Evolutionary conservation across 1,140 invertebrate genomes (phyloP).

Genomic region (Maconellicoccus hirsutus): DNA sequence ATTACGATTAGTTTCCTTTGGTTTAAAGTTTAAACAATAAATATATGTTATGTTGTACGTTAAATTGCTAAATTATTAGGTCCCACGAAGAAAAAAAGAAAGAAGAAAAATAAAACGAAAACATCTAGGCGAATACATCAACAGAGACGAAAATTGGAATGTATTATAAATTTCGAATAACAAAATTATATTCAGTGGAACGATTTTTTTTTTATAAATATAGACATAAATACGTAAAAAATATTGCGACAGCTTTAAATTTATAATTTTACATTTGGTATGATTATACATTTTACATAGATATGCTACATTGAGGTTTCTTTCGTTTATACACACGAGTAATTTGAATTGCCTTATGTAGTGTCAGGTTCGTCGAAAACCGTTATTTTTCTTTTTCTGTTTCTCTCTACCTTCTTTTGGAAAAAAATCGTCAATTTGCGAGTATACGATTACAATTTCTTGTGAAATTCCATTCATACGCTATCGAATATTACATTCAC

Average conservation of each 20-base stretch:
- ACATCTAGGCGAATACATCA: neutral
- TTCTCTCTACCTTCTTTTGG: too few species aligned
- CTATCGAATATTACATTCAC: too few species aligned
- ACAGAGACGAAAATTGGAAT: neutral
- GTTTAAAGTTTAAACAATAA: too few species aligned
- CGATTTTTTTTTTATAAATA: neutral
- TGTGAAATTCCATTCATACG: too few species aligned
- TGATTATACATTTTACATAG: neutral
- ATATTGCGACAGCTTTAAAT: neutral
- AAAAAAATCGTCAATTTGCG: too few species aligned
- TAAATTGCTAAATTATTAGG: neutral
- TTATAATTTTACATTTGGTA: neutral
- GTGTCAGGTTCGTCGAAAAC: too few species aligned
- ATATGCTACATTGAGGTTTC: neutral
- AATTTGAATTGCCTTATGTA: too few species aligned
- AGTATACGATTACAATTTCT: too few species aligned
- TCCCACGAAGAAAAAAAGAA: neutral
- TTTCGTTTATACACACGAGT: too few species aligned
- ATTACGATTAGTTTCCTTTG: too few species aligned
- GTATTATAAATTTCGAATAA: neutral
- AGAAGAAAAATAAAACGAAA: neutral
- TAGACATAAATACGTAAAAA: neutral
- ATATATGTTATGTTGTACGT: neutral
- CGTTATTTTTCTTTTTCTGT: too few species aligned
- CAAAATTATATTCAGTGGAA: neutral